Conservation (phyloP, 1,140 invertebrate species). For the Theocolax elegans region DNA sequence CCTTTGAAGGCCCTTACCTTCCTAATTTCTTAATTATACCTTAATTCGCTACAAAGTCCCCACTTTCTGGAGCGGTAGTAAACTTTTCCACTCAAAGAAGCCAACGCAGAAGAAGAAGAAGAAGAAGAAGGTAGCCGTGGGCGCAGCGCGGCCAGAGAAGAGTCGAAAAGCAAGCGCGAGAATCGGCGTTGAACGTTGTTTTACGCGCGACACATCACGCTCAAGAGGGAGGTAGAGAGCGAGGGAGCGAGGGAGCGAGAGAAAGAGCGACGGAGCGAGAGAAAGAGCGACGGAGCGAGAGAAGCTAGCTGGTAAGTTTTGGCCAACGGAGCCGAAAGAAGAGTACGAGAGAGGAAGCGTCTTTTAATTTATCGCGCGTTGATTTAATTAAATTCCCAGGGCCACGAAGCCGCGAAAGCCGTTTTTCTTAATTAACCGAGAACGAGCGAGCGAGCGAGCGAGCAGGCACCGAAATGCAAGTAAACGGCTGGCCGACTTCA, state of each 20-base stretch:
- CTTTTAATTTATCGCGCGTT: slow-evolving; percentile 56
- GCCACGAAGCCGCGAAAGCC: slow-evolving; percentile 38
- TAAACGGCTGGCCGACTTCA: slow-evolving; percentile 17
- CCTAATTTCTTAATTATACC: slow-evolving; percentile 33
- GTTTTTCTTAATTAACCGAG: slow-evolving; percentile 47
- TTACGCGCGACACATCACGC: neutral
- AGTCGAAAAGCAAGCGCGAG: neutral
- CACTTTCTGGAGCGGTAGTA: neutral
- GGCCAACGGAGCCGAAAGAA: neutral
- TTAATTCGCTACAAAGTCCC: slow-evolving; percentile 18
- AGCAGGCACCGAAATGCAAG: slow-evolving; percentile 9
- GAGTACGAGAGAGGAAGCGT: neutral
- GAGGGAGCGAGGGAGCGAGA: too few species aligned
- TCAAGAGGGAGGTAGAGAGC: neutral
- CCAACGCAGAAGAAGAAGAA: neutral
- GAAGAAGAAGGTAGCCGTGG: neutral
- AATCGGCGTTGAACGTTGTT: too few species aligned
- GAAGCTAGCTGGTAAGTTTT: neutral
- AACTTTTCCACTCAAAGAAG: slow-evolving; percentile 8
- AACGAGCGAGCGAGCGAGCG: slow-evolving; percentile 13
- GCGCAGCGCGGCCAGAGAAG: neutral
- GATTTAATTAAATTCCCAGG: slow-evolving; percentile 53
- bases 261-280: too few species aligned
- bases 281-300: too few species aligned
- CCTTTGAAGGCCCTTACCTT: neutral